Evolutionary conservation across 2,888 invertebrate genomes (phyloP).

Genomic region (Sarcophaga rosellei): DNA sequence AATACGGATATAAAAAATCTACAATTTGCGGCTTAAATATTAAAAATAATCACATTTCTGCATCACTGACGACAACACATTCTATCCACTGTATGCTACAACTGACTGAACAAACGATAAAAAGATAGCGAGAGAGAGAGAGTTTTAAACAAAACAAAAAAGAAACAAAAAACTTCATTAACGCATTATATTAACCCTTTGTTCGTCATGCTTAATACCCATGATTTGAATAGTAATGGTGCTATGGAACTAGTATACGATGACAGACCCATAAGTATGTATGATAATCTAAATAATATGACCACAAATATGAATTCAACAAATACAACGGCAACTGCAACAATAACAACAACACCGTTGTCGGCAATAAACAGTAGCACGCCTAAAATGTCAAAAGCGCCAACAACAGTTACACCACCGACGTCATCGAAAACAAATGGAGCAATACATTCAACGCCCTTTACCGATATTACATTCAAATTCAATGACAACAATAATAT

Average conservation of each 20-base stretch:
- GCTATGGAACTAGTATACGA: conserved; percentile 75
- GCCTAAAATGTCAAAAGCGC: conserved; percentile 70
- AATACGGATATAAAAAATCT: background rate
- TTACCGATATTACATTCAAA: conserved; percentile 71
- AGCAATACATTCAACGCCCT: conserved; percentile 70
- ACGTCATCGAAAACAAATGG: conserved; percentile 68
- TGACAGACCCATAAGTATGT: conserved; percentile 79
- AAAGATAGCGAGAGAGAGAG: background rate
- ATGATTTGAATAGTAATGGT: conserved; percentile 26
- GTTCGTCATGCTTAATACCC: conserved; percentile 42
- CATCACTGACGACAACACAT: conserved; percentile 16
- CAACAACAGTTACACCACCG: conserved; percentile 65
- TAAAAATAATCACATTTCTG: background rate
- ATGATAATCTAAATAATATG: conserved; percentile 78
- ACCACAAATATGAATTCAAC: conserved; percentile 61
- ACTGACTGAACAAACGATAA: conserved; percentile 16
- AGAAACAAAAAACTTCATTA: conserved; percentile 13
- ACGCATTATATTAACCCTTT: conserved; percentile 19
- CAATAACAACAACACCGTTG: conserved; percentile 47
- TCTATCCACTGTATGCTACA: background rate
- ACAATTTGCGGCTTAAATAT: background rate
- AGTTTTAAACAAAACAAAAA: conserved; percentile 12
- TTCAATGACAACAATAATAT: conserved; percentile 68
- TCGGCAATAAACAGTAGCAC: conserved; percentile 58
- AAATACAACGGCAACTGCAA: conserved; percentile 38